Base-by-base conservation (phyloP, 2,888 invertebrate genomes). In the Bhutanitis thaidina region DNA sequence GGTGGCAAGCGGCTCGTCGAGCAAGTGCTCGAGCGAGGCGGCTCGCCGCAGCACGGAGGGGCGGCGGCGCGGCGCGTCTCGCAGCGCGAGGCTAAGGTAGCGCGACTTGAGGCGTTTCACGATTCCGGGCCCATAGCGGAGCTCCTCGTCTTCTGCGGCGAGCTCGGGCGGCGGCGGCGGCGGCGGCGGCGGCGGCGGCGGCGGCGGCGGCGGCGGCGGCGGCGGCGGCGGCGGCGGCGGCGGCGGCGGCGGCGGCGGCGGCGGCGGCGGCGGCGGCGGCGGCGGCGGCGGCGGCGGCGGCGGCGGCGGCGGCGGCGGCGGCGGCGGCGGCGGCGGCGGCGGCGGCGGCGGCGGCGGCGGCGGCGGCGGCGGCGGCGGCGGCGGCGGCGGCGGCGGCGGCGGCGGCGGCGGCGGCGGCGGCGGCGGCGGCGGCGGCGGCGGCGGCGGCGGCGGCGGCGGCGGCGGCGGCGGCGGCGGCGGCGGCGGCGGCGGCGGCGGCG, bases 101-200 rank as follows among this genome's bases (percentile, higher is more conserved):
- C 96, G 94, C 73, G 95, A 95, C 75, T 95, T 94, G 61, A 97
- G 91, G 66, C 94, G 94, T 71, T 95, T 96, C 34, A 97, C 97
- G 71, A 97, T 97, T 52, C 97, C 97, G 45, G 97, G 97, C 0
- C 97, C 97, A 88, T 97, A 97, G 72, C 94, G 94, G 52, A 97
- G 88, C 75, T 97, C 97, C 80, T 96, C 96, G 40, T 76, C 79
- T 68, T 77, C 77, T 69, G 73, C 50, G 55, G 74, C 50, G 55
- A 71, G 65, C 34, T 34, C 34, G 36, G 74, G 71, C 47, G 78
- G 73, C 30, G 73, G 71, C 44, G 75, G 74, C 46, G 76, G 73
- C 16, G 77, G 75, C 20, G 74, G 71, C 32, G 74, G 70, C 13
- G 73, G 70, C 16, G 64, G 48, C 59, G 66, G 60, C 60, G 62